Percentiles rank a stretch among this genome's conserved stretches.
phyloP scores from a whole-genome alignment of 2,888 invertebrate genomes.

The Drosophila diplacantha region DNA sequence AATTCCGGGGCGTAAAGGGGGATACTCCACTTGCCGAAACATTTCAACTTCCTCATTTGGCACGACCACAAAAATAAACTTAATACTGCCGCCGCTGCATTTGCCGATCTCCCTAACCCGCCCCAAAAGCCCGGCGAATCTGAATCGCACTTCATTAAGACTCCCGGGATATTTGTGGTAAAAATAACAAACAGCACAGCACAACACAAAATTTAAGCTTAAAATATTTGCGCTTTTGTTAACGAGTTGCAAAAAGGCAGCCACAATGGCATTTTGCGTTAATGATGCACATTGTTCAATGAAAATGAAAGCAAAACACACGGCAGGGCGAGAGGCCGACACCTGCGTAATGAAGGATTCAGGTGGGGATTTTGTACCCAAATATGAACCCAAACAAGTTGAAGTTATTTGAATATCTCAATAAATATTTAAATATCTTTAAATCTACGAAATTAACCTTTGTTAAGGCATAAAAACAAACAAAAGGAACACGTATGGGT shows the following conservation, averaged over 20 bases:
- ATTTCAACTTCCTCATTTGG: conserved; percentile 69
- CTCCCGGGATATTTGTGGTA: conserved; percentile 49
- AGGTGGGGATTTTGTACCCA: conserved; percentile 15
- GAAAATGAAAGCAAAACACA: conserved; percentile 64
- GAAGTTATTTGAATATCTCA: neutral
- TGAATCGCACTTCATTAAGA: conserved; percentile 70
- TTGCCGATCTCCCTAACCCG: conserved; percentile 10
- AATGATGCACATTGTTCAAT: conserved; percentile 72
- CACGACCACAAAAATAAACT: conserved; percentile 42
- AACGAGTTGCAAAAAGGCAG: conserved; percentile 52
- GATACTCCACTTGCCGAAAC: conserved; percentile 53
- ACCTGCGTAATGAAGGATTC: conserved; percentile 38
- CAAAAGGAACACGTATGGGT: neutral
- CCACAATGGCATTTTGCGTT: conserved; percentile 53
- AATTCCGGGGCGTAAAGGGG: neutral
- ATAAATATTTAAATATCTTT: neutral
- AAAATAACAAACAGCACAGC: conserved; percentile 51
- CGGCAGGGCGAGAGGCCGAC: conserved; percentile 24
- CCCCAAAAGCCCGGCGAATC: conserved; percentile 41
- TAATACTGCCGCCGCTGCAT: conserved; percentile 35
- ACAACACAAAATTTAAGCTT: conserved; percentile 49
- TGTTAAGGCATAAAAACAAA: neutral
- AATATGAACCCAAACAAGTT: neutral
- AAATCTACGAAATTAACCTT: neutral
- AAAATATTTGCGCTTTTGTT: conserved; percentile 72